These are phyloP conservation scores for Apostichopus parvimensis DNA, from an alignment of 35 echinoderm and acorn worm genomes.

Conservation along the genomic window DNA sequence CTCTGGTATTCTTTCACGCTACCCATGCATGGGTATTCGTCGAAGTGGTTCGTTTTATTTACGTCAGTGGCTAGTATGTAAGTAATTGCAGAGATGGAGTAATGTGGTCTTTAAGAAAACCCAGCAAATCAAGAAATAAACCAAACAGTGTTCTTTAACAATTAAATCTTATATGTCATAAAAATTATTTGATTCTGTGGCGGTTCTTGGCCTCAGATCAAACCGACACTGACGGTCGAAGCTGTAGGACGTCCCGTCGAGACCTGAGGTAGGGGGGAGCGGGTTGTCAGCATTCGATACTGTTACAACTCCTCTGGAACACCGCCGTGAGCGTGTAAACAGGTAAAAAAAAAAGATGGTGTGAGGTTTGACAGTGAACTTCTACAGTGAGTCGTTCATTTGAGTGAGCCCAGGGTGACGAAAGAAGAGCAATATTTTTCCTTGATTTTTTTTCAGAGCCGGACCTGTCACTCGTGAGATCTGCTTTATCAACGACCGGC, in stretches of 20 bases:
- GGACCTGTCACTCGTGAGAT: not conserved
- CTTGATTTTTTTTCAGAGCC: not conserved
- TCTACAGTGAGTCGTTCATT: too few species aligned
- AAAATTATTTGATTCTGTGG: not conserved
- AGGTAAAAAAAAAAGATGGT: not conserved
- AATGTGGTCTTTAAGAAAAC: too few species aligned
- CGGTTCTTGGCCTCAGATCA: not conserved
- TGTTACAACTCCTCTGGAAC: not conserved
- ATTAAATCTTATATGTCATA: not conserved
- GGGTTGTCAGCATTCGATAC: not conserved
- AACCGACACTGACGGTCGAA: not conserved
- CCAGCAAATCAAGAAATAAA: not conserved
- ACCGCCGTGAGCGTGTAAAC: constrained; percentile 10
- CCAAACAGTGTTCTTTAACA: not conserved
- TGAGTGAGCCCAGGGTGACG: not conserved
- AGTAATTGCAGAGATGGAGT: too few species aligned
- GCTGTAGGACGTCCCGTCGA: not conserved
- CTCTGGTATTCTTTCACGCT: too few species aligned
- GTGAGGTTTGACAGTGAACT: not conserved
- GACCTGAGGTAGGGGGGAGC: not conserved
- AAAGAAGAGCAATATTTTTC: not conserved
- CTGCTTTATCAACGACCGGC: not conserved
- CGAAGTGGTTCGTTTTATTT: too few species aligned
- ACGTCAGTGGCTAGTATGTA: too few species aligned
- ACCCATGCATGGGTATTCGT: too few species aligned